phyloP scores from a whole-genome alignment of 2,113 vertebrate species.

The Coptodon bakossiorum region DNA sequence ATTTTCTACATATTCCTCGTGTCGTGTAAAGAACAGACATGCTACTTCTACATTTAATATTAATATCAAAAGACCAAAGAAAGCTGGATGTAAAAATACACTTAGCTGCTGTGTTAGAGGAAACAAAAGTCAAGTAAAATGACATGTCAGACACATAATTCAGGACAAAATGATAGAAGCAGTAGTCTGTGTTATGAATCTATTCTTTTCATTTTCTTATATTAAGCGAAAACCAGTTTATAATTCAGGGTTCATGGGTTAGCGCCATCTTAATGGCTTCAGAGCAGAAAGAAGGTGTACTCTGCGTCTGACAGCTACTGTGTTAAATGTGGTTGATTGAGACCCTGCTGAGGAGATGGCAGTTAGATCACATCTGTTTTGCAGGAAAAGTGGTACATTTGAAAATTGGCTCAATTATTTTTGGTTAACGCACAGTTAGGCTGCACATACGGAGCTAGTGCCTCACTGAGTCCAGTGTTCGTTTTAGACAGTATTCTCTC shows the following conservation, averaged over 20 bases:
- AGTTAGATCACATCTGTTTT: constrained; percentile 1
- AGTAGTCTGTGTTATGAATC: background rate
- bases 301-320: constrained; percentile 8
- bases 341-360: background rate
- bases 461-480: background rate
- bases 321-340: background rate
- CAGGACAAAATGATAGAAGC: background rate
- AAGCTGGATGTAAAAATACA: background rate
- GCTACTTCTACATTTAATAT: background rate
- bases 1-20: background rate
- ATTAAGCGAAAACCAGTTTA: background rate
- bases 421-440: background rate
- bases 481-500: background rate
- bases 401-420: constrained; percentile 11
- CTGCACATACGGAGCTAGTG: background rate
- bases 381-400: background rate
- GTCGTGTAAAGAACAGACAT: background rate
- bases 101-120: background rate
- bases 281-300: background rate
- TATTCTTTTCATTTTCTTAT: background rate
- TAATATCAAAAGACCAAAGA: background rate
- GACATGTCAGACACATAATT: background rate
- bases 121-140: background rate
- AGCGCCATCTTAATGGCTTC: constrained; percentile 1
- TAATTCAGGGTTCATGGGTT: background rate